Percentiles rank a stretch among this genome's conserved stretches.
These are phyloP conservation scores for Machaerirhynchus nigripectus DNA, from an alignment of 2,113 vertebrate species.

Conservation along the genomic window DNA sequence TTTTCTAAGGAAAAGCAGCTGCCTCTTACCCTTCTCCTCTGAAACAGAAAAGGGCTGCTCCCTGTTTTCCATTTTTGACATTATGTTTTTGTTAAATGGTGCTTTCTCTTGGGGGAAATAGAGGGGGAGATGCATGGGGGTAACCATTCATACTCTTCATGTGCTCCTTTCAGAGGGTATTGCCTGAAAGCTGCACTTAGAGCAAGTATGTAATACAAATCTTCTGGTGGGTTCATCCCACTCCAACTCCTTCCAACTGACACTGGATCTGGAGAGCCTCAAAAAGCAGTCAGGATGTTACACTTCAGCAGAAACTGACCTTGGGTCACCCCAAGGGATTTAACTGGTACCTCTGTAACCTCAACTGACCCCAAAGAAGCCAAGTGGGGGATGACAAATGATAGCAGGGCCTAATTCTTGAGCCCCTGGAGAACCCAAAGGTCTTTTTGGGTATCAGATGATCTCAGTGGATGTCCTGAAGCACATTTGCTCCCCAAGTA, in stretches of 20 bases:
- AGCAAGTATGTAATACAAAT: background rate
- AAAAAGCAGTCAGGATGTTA: too few relatives aligned
- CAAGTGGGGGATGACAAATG: background rate
- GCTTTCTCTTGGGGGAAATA: rapidly evolving
- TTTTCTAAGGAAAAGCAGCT: background rate
- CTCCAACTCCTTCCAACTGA: background rate
- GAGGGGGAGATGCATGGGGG: rapidly evolving
- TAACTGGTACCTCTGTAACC: too few relatives aligned
- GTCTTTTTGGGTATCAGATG: background rate
- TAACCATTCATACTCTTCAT: rapidly evolving
- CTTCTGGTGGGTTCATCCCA: background rate
- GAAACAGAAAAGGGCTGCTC: background rate
- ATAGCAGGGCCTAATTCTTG: background rate
- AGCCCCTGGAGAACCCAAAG: background rate
- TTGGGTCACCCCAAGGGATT: background rate
- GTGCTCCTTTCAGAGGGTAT: background rate
- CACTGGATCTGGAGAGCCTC: background rate
- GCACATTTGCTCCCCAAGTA: rapidly evolving
- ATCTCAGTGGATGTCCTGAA: background rate
- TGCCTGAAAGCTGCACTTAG: background rate
- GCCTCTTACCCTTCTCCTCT: background rate
- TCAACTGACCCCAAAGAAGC: background rate
- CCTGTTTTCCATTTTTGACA: background rate
- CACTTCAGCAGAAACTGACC: background rate
- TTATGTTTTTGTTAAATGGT: rapidly evolving